Base-by-base conservation (phyloP, 2,113 vertebrate genomes). In the Promerops cafer region DNA sequence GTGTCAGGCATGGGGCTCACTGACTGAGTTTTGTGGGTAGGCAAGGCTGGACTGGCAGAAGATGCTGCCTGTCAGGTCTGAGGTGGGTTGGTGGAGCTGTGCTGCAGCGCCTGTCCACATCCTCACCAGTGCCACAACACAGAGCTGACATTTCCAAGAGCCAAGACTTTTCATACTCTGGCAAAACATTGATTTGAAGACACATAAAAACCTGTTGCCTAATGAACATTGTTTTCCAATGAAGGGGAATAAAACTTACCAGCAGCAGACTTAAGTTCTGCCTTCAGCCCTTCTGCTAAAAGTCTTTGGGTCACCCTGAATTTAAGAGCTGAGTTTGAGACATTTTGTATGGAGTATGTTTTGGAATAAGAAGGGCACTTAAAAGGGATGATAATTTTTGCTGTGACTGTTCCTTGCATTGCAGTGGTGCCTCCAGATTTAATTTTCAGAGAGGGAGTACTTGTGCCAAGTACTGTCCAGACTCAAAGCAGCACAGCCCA, bases 151-250 rank as follows among this genome's bases (percentile, higher is more conserved):
- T 52, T 84, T 93, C 31, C 76, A 47, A 86, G 26, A 81, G 44
- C 13, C 18, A n/a, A 31, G 23, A 28, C 50, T 86, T 88, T 71
- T 77, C n/a, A 54, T 13, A 30, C 16, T 47, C 40, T 10, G 82
- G 31, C 47, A 83, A 94, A 91, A 74, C 45, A 57, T 23, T 61
- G 54, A 59, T 80, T 79, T 56, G 13, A 72, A 70, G 76, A 35
- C 47, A 69, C 33, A 39, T 54, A 69, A 77, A 89, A 92, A 47
- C 50, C 68, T 49, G 17, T 57, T 9, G 1, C 52, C 63, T 95
- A 84, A 87, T 94, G 59, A 83, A 72, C 75, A 60, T 35, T 54
- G 45, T 31, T 87, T 96, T 91, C 61, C 80, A 74, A 5, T 45
- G 53, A 86, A 84, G 7, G 15, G n/a, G 21, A 94, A 68, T 74